phyloP scores from a whole-genome alignment of 2,888 invertebrate genomes.

The Poecilobothrus nobilitatus region DNA sequence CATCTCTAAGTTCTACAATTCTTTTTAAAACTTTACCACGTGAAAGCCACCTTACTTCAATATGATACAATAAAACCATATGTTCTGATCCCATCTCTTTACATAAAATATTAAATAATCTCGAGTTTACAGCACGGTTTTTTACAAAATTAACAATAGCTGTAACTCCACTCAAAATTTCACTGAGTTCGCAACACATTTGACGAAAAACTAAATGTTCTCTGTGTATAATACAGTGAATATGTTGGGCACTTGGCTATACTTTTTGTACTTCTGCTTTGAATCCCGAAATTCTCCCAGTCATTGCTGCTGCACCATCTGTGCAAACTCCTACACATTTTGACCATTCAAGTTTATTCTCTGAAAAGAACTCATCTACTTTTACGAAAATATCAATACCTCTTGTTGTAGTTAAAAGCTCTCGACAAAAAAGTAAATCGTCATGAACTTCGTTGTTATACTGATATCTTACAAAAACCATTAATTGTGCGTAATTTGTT shows the following conservation, averaged over 20 bases:
- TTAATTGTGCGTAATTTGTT: constrained; percentile 7
- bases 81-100: constrained; percentile 6
- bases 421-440: constrained; percentile 11
- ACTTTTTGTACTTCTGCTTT: constrained; percentile 8
- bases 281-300: constrained; percentile 11
- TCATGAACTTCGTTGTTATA: constrained; percentile 9
- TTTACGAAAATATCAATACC: constrained; percentile 10
- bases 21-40: constrained; percentile 9
- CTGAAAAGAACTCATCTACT: constrained; percentile 7
- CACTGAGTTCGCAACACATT: constrained; percentile 12
- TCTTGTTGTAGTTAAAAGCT: constrained; percentile 10
- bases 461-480: constrained; percentile 11
- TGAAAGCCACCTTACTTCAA: constrained; percentile 10
- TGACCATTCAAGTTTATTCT: constrained; percentile 15
- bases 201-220: constrained; percentile 14
- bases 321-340: constrained; percentile 13
- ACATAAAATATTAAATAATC: constrained; percentile 10
- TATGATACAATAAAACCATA: background rate
- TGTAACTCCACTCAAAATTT: constrained; percentile 12
- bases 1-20: constrained; percentile 12
- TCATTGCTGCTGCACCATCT: constrained; percentile 15
- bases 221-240: constrained; percentile 16
- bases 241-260: constrained; percentile 11
- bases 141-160: constrained; percentile 13
- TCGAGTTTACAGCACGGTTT: constrained; percentile 8